Evolutionary conservation across 2,797 vertebrate genomes (phyloP).

Genomic region (Chelonia mydas): DNA sequence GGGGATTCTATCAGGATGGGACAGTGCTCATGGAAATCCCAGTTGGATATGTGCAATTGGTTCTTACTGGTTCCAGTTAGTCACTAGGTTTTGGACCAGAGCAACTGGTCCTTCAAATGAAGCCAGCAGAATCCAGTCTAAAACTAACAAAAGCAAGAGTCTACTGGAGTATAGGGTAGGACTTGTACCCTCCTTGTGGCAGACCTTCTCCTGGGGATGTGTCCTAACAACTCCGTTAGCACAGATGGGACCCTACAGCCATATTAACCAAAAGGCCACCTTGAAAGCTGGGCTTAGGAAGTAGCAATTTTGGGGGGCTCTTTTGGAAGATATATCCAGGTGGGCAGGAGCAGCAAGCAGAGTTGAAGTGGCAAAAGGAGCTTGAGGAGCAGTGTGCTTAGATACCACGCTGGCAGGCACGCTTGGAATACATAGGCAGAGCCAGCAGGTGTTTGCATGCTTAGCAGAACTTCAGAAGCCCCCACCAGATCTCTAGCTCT

Average conservation of each 20-base stretch:
- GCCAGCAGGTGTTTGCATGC: fast-evolving
- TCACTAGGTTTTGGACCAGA: background rate
- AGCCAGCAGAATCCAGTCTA: background rate
- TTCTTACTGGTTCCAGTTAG: background rate
- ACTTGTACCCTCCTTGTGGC: background rate
- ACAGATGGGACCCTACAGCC: background rate
- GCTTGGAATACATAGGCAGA: fast-evolving
- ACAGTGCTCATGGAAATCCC: background rate
- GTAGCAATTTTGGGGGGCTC: fast-evolving
- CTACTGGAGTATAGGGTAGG: background rate
- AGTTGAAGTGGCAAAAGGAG: background rate
- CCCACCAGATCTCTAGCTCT: background rate
- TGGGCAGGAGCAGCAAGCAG: background rate
- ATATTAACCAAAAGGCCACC: fast-evolving
- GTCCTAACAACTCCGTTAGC: background rate
- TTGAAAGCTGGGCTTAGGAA: background rate
- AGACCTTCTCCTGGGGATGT: background rate
- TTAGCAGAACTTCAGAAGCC: background rate
- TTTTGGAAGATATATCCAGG: background rate
- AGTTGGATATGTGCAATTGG: background rate
- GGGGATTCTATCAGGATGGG: background rate
- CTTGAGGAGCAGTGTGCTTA: background rate
- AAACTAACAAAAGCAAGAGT: background rate
- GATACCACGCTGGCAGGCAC: background rate
- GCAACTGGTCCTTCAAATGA: background rate